Evolutionary conservation across 2,113 vertebrate species (phyloP).

Genomic region (Oceanodroma tethys): DNA sequence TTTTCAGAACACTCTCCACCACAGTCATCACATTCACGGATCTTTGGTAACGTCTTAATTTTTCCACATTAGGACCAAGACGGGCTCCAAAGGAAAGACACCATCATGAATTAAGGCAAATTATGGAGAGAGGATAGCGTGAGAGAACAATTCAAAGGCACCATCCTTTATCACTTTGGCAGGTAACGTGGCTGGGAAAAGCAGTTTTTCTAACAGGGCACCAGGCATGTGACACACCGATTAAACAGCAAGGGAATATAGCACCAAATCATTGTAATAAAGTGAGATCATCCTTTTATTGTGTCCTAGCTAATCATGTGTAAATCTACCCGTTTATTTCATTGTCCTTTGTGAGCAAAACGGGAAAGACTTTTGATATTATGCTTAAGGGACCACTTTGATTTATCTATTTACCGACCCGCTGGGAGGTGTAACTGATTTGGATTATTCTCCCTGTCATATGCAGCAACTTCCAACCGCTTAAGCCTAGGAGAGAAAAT

Average conservation of each 20-base stretch:
- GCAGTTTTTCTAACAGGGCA: background rate
- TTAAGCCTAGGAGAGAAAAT: background rate
- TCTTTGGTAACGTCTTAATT: background rate
- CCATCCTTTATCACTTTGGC: background rate
- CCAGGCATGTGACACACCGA: constrained; percentile 61
- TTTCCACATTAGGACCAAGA: background rate
- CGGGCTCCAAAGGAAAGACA: background rate
- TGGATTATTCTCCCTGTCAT: constrained; percentile 12
- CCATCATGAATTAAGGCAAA: background rate
- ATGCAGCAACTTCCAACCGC: background rate
- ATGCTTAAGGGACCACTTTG: background rate
- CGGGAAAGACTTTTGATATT: background rate
- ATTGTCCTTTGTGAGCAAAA: background rate
- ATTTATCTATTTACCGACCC: constrained; percentile 47
- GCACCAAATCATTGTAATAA: constrained; percentile 14
- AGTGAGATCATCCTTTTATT: constrained; percentile 20
- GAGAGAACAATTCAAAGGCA: background rate
- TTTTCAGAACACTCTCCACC: background rate
- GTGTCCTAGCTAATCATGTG: constrained; percentile 8
- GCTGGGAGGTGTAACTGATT: constrained; percentile 17
- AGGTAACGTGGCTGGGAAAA: background rate
- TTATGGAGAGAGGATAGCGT: background rate
- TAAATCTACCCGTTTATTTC: background rate
- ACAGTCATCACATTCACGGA: background rate
- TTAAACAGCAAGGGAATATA: constrained; percentile 61